These are phyloP conservation scores for Bimastos eiseni DNA, from an alignment of 2,888 invertebrate species.

Conservation along the genomic window DNA sequence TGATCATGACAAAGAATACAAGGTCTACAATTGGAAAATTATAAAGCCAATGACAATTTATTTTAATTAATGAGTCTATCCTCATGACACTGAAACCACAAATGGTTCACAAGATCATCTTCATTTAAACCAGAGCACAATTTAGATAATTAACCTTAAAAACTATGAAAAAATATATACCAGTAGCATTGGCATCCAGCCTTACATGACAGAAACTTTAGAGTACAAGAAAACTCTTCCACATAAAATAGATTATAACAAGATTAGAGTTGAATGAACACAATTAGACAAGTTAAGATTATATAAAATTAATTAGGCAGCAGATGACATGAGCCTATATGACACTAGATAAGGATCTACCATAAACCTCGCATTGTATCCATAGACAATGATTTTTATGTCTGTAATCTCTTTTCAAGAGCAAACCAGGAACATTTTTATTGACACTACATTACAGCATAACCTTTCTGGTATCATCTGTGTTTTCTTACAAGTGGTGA, in stretches of 20 bases:
- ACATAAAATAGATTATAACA: not conserved
- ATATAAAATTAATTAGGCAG: too few relatives aligned
- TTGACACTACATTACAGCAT: not conserved
- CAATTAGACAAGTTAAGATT: not conserved
- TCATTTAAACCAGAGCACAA: not conserved
- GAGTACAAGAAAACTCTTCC: not conserved
- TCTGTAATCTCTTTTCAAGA: not conserved
- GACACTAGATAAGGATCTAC: not conserved
- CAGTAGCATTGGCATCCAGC: not conserved
- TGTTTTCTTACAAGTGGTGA: constrained; percentile 69
- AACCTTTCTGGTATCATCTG: not conserved
- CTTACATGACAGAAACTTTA: not conserved
- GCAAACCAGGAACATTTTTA: not conserved
- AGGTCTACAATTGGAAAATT: not conserved
- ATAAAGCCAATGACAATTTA: not conserved
- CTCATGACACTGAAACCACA: not conserved
- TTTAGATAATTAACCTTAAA: too few relatives aligned
- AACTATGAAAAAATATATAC: not conserved
- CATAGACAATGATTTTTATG: not conserved
- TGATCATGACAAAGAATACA: not conserved
- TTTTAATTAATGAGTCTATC: not conserved
- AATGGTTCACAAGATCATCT: not conserved
- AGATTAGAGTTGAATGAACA: not conserved
- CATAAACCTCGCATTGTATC: not conserved
- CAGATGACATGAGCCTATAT: not conserved